phyloP scores from a whole-genome alignment of 1,140 invertebrate species.

The Pantala flavescens region DNA sequence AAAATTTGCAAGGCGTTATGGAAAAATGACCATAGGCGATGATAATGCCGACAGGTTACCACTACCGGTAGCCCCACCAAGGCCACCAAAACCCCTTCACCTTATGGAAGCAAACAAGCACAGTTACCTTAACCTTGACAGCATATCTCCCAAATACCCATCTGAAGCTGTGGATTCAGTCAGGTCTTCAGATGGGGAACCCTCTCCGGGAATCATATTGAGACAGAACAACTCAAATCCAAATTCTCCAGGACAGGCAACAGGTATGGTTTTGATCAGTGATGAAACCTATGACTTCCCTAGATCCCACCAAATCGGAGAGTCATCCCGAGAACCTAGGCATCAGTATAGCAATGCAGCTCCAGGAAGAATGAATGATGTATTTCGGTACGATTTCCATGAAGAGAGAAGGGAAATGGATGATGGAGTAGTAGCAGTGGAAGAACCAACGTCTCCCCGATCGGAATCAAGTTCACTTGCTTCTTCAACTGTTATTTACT shows the following conservation, averaged over 20 bases:
- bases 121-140: conserved; percentile 28
- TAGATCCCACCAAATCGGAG: conserved; percentile 45
- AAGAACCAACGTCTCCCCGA: conserved; percentile 27
- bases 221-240: not conserved
- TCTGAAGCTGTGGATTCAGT: not conserved
- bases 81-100: conserved; percentile 65
- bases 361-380: conserved; percentile 40
- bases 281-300: conserved; percentile 67
- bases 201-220: not conserved
- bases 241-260: not conserved
- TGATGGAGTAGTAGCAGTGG: conserved; percentile 17
- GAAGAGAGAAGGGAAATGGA: conserved; percentile 25
- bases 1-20: conserved; percentile 45
- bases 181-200: not conserved
- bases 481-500: conserved; percentile 35
- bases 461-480: conserved; percentile 27
- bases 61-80: conserved; percentile 46
- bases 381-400: conserved; percentile 49
- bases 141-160: conserved; percentile 19
- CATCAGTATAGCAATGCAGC: conserved; percentile 66
- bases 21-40: conserved; percentile 36
- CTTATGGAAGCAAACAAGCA: conserved; percentile 33
- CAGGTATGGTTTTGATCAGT: conserved; percentile 25
- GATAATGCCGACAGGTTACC: conserved; percentile 24
- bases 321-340: conserved; percentile 30